Percentiles rank a stretch among this genome's conserved stretches.
Evolutionary conservation across 2,888 invertebrate species (phyloP).

Genomic region (Epistrophe eligans): DNA sequence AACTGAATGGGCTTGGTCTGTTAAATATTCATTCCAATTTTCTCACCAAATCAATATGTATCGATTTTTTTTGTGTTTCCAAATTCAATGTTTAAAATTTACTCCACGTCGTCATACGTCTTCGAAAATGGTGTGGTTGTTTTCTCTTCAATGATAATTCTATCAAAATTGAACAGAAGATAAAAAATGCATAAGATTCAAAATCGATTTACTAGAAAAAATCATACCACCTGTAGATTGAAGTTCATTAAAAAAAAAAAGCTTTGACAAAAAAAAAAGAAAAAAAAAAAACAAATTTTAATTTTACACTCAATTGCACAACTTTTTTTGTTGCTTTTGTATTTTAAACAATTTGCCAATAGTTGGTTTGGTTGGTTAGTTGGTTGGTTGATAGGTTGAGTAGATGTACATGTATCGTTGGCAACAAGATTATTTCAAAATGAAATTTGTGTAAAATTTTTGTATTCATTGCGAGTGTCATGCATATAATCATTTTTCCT

Average conservation of each 20-base stretch:
- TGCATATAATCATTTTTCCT: slow-evolving; percentile 41
- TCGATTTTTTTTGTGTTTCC: background rate
- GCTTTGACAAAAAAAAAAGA: background rate
- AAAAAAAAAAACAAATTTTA: background rate
- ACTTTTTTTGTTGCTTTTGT: slow-evolving; percentile 3
- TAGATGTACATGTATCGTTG: slow-evolving; percentile 3
- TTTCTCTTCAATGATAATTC: background rate
- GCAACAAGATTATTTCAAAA: slow-evolving; percentile 47
- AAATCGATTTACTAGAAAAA: slow-evolving; percentile 1
- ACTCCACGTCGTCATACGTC: background rate
- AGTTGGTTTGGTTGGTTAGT: background rate
- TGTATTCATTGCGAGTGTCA: slow-evolving; percentile 46
- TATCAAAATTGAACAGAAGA: slow-evolving; percentile 8
- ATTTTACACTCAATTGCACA: slow-evolving; percentile 30
- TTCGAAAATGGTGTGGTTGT: background rate
- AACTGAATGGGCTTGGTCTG: background rate
- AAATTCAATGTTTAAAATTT: background rate
- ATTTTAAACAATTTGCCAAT: slow-evolving; percentile 20
- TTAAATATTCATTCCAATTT: background rate
- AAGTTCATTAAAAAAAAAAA: background rate
- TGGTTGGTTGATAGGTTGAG: background rate
- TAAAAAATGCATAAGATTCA: background rate
- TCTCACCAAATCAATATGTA: background rate
- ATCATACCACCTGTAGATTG: slow-evolving; percentile 11
- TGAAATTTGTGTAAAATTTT: slow-evolving; percentile 34